Evolutionary conservation across 1,140 invertebrate genomes (phyloP).

Genomic region (Leucophenga varia): DNA sequence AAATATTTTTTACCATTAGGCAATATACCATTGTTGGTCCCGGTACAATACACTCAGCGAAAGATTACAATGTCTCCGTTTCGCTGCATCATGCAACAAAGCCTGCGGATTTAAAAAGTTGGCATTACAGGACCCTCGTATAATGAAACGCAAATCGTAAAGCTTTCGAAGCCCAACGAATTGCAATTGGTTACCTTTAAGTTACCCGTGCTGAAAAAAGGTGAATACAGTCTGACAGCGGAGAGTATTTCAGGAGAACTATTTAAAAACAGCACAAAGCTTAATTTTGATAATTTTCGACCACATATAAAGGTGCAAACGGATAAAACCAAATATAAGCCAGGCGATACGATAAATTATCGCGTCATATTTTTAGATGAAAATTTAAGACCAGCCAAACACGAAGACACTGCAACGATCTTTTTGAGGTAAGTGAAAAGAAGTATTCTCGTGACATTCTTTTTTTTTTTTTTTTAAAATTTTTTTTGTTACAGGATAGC

Average conservation of each 20-base stretch:
- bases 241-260: slow-evolving; percentile 75
- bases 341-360: slow-evolving; percentile 81
- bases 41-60: slow-evolving; percentile 76
- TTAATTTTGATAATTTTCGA: slow-evolving; percentile 77
- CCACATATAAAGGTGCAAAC: slow-evolving; percentile 82
- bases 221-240: slow-evolving; percentile 75
- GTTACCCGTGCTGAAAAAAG: slow-evolving; percentile 78
- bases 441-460: no score
- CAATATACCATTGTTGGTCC: slow-evolving; percentile 79
- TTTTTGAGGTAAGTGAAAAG: no score
- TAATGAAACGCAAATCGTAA: slow-evolving; percentile 68
- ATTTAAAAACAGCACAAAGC: slow-evolving; percentile 91
- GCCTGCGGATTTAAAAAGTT: slow-evolving; percentile 69
- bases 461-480: no score
- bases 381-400: slow-evolving; percentile 70
- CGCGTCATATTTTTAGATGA: slow-evolving; percentile 80
- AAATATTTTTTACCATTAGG: no score
- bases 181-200: slow-evolving; percentile 68
- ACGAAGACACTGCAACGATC: slow-evolving; percentile 64
- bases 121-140: slow-evolving; percentile 72
- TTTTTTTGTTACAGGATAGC: no score
- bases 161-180: slow-evolving; percentile 66
- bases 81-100: slow-evolving; percentile 63
- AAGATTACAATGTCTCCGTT: slow-evolving; percentile 80
- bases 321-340: slow-evolving; percentile 92